phyloP scores from a whole-genome alignment of 2,113 vertebrate species.

The Anser cygnoides region DNA sequence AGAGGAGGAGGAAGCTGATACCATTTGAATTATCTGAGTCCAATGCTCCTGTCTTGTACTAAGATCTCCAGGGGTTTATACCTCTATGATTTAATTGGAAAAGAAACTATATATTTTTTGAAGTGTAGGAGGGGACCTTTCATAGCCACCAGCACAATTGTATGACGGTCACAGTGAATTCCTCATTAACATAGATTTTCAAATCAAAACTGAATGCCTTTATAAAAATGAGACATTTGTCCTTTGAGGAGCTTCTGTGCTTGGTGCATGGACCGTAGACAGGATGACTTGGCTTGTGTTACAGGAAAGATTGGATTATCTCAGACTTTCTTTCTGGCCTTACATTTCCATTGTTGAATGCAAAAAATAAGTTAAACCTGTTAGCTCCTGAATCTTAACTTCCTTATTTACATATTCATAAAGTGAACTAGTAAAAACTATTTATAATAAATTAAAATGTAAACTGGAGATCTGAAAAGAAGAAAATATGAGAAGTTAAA shows the following conservation, averaged over 20 bases:
- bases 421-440: not conserved
- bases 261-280: not conserved
- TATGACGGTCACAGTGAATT: not conserved
- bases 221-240: not conserved
- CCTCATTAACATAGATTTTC: not conserved
- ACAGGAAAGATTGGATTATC: not conserved
- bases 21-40: not conserved
- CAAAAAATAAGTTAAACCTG: not conserved
- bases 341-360: not conserved
- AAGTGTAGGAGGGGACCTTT: rapidly evolving
- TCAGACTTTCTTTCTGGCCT: not conserved
- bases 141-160: not conserved
- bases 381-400: not conserved
- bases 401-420: not conserved
- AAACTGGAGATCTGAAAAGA: not conserved
- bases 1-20: not conserved
- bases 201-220: not conserved
- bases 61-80: not conserved
- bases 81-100: not conserved
- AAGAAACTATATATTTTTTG: not conserved
- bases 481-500: not conserved
- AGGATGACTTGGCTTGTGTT: not conserved
- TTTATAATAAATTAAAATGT: not conserved
- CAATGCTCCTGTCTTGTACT: not conserved
- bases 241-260: not conserved